Evolutionary conservation across 2,888 invertebrate genomes (phyloP).

Genomic region (Parasteatoda lunata): DNA sequence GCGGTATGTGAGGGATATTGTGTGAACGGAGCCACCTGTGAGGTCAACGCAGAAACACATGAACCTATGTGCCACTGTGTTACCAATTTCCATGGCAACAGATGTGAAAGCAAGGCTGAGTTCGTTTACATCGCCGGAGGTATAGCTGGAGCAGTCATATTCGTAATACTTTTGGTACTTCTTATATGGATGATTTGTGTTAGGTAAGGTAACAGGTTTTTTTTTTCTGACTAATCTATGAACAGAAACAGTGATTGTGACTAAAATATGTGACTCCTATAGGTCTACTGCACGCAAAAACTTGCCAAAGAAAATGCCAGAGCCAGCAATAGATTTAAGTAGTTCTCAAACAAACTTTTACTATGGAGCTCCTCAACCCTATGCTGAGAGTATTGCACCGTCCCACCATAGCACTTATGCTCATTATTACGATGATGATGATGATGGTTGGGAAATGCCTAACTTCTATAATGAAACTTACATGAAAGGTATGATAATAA

Average conservation of each 20-base stretch:
- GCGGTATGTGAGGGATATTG: slow-evolving; percentile 90
- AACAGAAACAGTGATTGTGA: background rate
- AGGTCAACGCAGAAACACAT: slow-evolving; percentile 83
- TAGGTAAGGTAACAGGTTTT: slow-evolving; percentile 49
- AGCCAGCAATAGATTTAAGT: slow-evolving; percentile 81
- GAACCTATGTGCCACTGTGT: slow-evolving; percentile 91
- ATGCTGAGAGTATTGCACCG: slow-evolving; percentile 95
- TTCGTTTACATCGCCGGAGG: slow-evolving; percentile 96
- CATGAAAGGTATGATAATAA: slow-evolving; percentile 80
- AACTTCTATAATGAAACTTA: slow-evolving; percentile 97
- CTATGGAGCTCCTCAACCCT: slow-evolving; percentile 94
- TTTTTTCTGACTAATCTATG: background rate
- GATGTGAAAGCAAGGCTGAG: slow-evolving; percentile 92
- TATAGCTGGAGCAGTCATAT: slow-evolving; percentile 93
- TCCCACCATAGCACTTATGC: slow-evolving; percentile 96
- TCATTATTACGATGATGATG: slow-evolving; percentile 90
- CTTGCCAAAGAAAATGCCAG: slow-evolving; percentile 69
- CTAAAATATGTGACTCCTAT: background rate
- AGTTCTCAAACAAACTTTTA: slow-evolving; percentile 97
- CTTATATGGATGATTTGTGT: slow-evolving; percentile 98
- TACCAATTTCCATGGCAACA: slow-evolving; percentile 92
- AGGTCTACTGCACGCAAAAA: slow-evolving; percentile 63
- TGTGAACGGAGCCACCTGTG: slow-evolving; percentile 91
- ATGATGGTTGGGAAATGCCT: slow-evolving; percentile 96
- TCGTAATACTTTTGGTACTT: slow-evolving; percentile 92